Base-by-base conservation (phyloP, 2,113 vertebrate genomes). In the Alethe diademata region DNA sequence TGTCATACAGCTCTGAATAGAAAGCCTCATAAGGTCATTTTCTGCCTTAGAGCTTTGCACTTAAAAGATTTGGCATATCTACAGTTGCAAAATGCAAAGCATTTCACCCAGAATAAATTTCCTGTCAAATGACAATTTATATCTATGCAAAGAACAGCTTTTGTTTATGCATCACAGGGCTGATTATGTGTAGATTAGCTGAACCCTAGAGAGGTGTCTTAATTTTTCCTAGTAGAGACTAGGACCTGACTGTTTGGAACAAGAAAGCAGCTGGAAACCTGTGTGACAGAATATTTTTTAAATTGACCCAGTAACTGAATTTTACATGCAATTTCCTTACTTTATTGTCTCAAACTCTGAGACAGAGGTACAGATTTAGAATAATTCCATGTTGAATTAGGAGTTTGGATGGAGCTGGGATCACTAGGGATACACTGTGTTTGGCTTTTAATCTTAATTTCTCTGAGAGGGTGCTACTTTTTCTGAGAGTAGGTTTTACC, bases 61-160 rank as follows among this genome's bases (percentile, higher is more conserved):
- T 91, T 95, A 70, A 88, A 87, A 85, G 82, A 78, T 48, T 57
- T 85, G 40, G 35, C 86, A 58, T 94, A 90, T 90, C 71, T 95
- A 57, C 54, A 75, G 66, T 86, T 92, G 61, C 35, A 83, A 95
- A 94, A 92, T 57, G 54, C 14, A 26, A 64, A 91, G 29, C 42
- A 64, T 94, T 90, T 88, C 53, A 88, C 56, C 60, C 69, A 64
- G 90, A 96, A 95, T 95, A 86, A 45, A 95, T 93, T 95, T 94
- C 51, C 83, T 91, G 70, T 61, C 76, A 83, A 88, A 89, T 56
- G 78, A 88, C 78, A 90, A 81, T 93, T 95, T 86, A 48, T 74
- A 88, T 61, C 61, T 86, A 33, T 75, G 67, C 38, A 86, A 96
- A 96, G 80, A 20, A 80, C 23, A 70, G 64, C 64, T 95, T 91